These are phyloP conservation scores for Grus americana DNA, from an alignment of 2,113 vertebrate species.

Conservation along the genomic window DNA sequence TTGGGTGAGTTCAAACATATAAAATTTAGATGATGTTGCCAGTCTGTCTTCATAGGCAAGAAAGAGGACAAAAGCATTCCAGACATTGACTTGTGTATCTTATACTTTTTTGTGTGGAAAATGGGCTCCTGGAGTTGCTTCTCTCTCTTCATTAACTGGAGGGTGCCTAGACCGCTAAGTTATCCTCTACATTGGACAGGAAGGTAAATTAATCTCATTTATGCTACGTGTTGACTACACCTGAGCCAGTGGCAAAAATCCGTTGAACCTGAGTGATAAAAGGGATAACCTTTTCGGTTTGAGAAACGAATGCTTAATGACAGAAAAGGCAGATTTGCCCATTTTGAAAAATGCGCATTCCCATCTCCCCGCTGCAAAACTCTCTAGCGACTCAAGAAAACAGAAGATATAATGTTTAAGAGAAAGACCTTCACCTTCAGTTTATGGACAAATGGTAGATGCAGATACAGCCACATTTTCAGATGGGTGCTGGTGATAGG, in stretches of 20 bases:
- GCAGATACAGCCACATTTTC: not conserved
- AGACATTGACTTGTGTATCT: not conserved
- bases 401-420: not conserved
- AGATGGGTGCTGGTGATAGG: too few relatives aligned
- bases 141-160: not conserved
- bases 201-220: not conserved
- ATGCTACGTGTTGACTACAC: not conserved
- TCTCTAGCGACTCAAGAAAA: not conserved
- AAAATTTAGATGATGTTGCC: not conserved
- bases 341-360: not conserved
- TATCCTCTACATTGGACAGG: not conserved
- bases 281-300: not conserved
- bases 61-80: not conserved
- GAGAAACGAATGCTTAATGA: not conserved
- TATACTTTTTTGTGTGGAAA: not conserved
- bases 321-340: accelerated
- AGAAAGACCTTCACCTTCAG: not conserved
- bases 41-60: not conserved
- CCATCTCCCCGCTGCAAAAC: not conserved
- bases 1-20: not conserved
- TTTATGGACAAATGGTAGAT: not conserved
- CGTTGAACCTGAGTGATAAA: not conserved
- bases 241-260: not conserved
- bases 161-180: not conserved
- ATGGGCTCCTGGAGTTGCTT: not conserved